A percentile compares a stretch with the other conserved stretches of the same genome.
Conservation (phyloP, 2,113 vertebrate genomes). For the Calcarius ornatus region DNA sequence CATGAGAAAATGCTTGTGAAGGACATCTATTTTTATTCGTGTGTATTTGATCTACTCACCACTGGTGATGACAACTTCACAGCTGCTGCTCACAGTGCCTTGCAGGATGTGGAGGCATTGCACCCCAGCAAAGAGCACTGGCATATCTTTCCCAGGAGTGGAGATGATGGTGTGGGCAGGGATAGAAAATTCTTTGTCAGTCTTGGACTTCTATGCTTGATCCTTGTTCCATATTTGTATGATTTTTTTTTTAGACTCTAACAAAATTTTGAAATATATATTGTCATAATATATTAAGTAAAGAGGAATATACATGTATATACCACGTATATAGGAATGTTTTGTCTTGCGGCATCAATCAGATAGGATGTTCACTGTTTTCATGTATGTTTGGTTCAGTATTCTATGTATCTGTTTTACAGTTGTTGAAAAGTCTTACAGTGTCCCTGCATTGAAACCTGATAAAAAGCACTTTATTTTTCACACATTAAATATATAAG, state of each 20-base stretch:
- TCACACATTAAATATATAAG: conserved; percentile 83
- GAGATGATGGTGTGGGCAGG: neutral
- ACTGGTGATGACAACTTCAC: conserved; percentile 95
- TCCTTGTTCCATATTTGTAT: conserved; percentile 73
- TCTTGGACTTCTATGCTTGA: conserved; percentile 66
- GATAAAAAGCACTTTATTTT: conserved; percentile 96
- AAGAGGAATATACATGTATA: conserved; percentile 82
- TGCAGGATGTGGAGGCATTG: conserved; percentile 88
- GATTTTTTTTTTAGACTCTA: conserved; percentile 30
- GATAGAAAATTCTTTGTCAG: neutral
- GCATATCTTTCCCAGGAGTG: conserved; percentile 85
- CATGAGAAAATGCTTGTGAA: conserved; percentile 86
- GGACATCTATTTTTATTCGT: conserved; percentile 96
- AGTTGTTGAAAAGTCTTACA: conserved; percentile 77
- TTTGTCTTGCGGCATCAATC: conserved; percentile 63
- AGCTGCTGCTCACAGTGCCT: conserved; percentile 86
- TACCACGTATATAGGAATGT: conserved; percentile 80
- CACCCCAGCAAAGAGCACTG: conserved; percentile 87
- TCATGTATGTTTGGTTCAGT: conserved; percentile 78
- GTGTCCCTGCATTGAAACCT: conserved; percentile 81
- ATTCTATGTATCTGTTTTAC: conserved; percentile 71
- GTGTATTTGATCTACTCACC: conserved; percentile 94
- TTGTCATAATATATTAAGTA: conserved; percentile 84
- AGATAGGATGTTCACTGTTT: conserved; percentile 74
- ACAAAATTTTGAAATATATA: conserved; percentile 79